These are phyloP conservation scores for Drosophila fungiperda DNA, from an alignment of 2,888 invertebrate species.

Conservation along the genomic window DNA sequence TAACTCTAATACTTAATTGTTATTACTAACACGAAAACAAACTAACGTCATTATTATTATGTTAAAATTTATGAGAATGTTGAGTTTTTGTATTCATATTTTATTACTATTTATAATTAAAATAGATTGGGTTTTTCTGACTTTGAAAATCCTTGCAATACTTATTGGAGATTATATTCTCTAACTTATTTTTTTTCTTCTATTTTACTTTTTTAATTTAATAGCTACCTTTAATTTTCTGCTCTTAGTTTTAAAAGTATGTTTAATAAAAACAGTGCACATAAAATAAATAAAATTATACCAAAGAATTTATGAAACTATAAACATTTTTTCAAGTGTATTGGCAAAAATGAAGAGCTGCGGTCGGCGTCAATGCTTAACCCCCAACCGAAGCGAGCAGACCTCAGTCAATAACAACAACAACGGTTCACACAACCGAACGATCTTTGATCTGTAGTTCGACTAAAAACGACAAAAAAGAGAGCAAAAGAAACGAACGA, in stretches of 20 bases:
- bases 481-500: conserved; percentile 5
- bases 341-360: conserved; percentile 35
- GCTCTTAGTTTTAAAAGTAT: too few species aligned
- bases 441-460: conserved; percentile 80
- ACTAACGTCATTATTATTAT: too few species aligned
- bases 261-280: not conserved
- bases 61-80: too few species aligned
- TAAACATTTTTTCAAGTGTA: conserved; percentile 30
- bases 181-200: not conserved
- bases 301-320: not conserved
- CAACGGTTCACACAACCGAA: conserved; percentile 50
- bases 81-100: too few species aligned
- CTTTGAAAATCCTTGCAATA: not conserved
- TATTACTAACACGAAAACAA: too few species aligned
- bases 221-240: not conserved
- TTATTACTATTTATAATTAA: not conserved
- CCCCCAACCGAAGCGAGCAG: conserved; percentile 43
- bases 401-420: conserved; percentile 31
- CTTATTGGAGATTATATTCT: not conserved
- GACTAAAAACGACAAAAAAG: conserved; percentile 2
- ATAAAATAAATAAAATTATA: not conserved
- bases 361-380: conserved; percentile 69
- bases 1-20: too few species aligned
- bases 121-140: not conserved
- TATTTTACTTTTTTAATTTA: not conserved